Base-by-base conservation (phyloP, 1,140 invertebrate species). In the Bombus vancouverensis region DNA sequence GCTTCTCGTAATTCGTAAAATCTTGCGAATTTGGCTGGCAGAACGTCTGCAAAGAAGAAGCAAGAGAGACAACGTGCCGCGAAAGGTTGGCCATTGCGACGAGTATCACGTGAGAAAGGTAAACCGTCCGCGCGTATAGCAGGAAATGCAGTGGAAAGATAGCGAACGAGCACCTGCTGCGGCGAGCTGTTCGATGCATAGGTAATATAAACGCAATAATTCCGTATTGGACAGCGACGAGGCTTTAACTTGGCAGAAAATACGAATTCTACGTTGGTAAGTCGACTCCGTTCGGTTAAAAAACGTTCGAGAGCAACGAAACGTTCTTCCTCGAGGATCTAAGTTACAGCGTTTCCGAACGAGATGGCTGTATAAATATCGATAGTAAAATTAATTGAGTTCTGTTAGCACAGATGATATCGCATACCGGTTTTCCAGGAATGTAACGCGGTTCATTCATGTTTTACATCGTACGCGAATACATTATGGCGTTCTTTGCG, bases 381-480 rank as follows among this genome's bases (percentile, higher is more conserved):
- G 75, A 78, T 78, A 78, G 59, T 42, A 65, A 78, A 78, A 78
- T 78, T 78, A 78, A 78, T 78, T 44, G 75, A 65, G 75, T 32
- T 65, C 75, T 65, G 75, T 78, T 65, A 32, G 57, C 37, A 4
- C 18, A 44, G 75, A 78, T 78, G 75, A 65, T 78, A 78, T 78
- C 75, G 59, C 15, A 22, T 78, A 78, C 75, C 75, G 75, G 75
- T 78, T 78, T 78, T 78, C 75, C 75, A 32, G 57, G 75, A 78
- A 78, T 78, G 57, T 78, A 78, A 78, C 75, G 59, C 18, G 37
- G 28, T 44, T 78, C 75, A 78, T 78, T 78, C 75, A 78, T 78
- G 75, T 59, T 65, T 78, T 32, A 42, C 57, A 39, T 75, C 32
- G 44, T n/a, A 62, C 28, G 75, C 8, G 75, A 65, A 78, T 78